phyloP scores from a whole-genome alignment of 2,888 invertebrate genomes.

The Allophyes oxyacanthae region DNA sequence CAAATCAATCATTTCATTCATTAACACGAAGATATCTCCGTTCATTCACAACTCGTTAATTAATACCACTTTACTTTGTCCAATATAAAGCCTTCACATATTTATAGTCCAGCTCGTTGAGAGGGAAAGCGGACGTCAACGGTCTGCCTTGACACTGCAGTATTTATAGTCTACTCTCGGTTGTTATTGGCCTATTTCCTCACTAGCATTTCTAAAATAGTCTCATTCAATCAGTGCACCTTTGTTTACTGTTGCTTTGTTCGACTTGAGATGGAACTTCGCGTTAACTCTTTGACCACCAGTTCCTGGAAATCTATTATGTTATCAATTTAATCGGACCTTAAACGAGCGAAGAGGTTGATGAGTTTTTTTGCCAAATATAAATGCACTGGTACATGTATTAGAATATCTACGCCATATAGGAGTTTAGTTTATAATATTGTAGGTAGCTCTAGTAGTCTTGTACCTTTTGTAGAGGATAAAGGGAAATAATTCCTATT shows the following conservation, averaged over 20 bases:
- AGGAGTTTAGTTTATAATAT: too few relatives aligned
- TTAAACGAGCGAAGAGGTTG: too few relatives aligned
- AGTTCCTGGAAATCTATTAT: too few relatives aligned
- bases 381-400: too few relatives aligned
- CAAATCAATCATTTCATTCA: neutral
- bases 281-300: too few relatives aligned
- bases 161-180: conserved; percentile 79
- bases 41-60: conserved; percentile 36
- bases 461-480: too few relatives aligned
- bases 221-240: conserved; percentile 49
- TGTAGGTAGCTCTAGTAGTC: too few relatives aligned
- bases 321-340: too few relatives aligned
- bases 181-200: conserved; percentile 73
- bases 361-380: too few relatives aligned
- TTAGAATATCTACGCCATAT: too few relatives aligned
- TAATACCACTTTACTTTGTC: conserved; percentile 16
- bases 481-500: too few relatives aligned
- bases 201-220: conserved; percentile 55
- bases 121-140: conserved; percentile 63
- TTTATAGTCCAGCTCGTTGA: conserved; percentile 60
- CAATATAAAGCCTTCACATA: conserved; percentile 57
- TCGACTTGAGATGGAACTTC: conserved; percentile 10
- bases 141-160: conserved; percentile 84
- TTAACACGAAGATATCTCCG: conserved; percentile 1
- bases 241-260: conserved; percentile 36